These are phyloP conservation scores for Eumeta japonica DNA, from an alignment of 1,140 invertebrate genomes.

Conservation along the genomic window DNA sequence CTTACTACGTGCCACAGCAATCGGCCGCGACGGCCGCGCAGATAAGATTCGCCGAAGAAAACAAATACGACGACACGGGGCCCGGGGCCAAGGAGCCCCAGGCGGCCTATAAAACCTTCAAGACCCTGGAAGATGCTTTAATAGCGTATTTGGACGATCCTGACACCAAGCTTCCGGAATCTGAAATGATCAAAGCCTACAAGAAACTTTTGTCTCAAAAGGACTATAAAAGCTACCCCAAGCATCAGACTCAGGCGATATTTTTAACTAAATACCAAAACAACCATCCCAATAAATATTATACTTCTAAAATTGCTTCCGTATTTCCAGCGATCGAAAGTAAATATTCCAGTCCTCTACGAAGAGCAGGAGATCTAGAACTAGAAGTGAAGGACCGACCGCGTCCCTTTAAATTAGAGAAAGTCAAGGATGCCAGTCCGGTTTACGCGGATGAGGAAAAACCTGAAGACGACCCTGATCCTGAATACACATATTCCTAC, in stretches of 20 bases:
- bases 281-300: too few species aligned
- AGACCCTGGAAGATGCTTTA: conserved; percentile 36
- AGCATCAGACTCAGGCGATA: not conserved
- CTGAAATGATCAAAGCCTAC: conserved; percentile 23
- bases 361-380: not conserved
- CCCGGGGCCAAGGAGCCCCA: conserved; percentile 38
- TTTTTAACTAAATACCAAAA: not conserved
- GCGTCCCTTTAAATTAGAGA: conserved; percentile 1
- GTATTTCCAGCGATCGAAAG: not conserved
- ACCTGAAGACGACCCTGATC: conserved; percentile 13
- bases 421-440: conserved; percentile 17
- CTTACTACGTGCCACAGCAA: too few species aligned
- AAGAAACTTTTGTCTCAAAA: conserved; percentile 10
- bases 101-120: conserved; percentile 37
- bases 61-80: conserved; percentile 51
- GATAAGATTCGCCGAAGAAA: conserved; percentile 45
- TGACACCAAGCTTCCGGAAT: conserved; percentile 36
- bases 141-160: conserved; percentile 36
- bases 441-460: conserved; percentile 8
- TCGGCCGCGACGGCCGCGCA: conserved; percentile 37
- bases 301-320: too few species aligned
- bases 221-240: too few species aligned
- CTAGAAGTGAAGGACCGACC: not conserved
- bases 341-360: not conserved
- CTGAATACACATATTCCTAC: conserved; percentile 33